Percentiles rank a stretch among this genome's conserved stretches.
Conservation (phyloP, 2,888 invertebrate genomes). For the Charanyca ferruginea region DNA sequence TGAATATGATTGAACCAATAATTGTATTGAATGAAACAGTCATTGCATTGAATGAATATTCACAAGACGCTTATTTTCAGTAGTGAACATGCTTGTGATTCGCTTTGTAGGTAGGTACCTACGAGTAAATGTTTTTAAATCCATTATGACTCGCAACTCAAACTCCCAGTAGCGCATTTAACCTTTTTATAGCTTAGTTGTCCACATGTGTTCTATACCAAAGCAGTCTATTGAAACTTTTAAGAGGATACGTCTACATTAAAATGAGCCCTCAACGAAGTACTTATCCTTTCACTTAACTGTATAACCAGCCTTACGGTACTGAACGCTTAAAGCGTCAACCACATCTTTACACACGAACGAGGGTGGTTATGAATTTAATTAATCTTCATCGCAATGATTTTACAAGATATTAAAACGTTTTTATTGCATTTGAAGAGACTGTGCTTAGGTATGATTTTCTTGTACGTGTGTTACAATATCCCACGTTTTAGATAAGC, state of each 20-base stretch:
- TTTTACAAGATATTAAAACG: constrained; percentile 68
- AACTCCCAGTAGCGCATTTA: constrained; percentile 5
- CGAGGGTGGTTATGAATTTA: constrained; percentile 81
- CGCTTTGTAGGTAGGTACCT: constrained; percentile 9
- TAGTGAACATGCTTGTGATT: not conserved
- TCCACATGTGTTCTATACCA: constrained; percentile 18
- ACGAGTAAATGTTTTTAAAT: constrained; percentile 9
- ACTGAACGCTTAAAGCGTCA: constrained; percentile 66
- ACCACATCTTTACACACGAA: constrained; percentile 73
- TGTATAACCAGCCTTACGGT: constrained; percentile 55
- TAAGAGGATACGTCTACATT: constrained; percentile 24
- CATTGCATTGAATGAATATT: constrained; percentile 2
- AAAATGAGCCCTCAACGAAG: constrained; percentile 25
- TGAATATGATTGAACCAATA: not conserved
- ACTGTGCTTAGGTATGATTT: constrained; percentile 16
- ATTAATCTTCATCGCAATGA: constrained; percentile 74
- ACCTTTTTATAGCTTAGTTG: constrained; percentile 16
- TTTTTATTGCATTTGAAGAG: constrained; percentile 49
- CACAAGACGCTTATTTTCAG: not conserved
- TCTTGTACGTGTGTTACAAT: not conserved
- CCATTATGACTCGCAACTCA: constrained; percentile 6
- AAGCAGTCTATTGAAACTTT: constrained; percentile 27
- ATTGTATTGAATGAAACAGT: not conserved
- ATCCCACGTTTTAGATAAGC: not conserved
- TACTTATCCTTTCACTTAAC: constrained; percentile 27